Base-by-base conservation (phyloP, 1,140 invertebrate genomes). In the Tetramorium alpestre region DNA sequence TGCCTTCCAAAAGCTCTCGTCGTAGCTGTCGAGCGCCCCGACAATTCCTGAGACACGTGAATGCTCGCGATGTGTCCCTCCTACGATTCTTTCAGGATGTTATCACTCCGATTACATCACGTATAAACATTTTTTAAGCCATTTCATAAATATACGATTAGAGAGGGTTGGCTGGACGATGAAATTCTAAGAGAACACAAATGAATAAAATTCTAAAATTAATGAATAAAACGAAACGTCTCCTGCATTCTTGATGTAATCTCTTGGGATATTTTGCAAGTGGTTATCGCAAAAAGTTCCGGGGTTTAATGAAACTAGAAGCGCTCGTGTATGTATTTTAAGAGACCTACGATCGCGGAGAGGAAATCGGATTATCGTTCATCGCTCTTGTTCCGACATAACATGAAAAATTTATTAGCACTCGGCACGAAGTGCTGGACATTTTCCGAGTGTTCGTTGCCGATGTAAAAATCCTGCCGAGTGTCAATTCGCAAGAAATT, bases 1-100 rank as follows among this genome's bases (percentile, higher is more conserved):
- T 58, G 64, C 67, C 84, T 87, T 86, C 88, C 88, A 78, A 87
- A 82, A 84, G 49, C 54, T 73, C 72, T 87, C 56, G 11, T 60
- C 13, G 67, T 81, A 10, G 6, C n/a, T 25, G 77, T 56, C 28
- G 58, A n/a, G 18, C 25, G 25, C 16, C 44, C n/a, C 64, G 64
- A 56, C 47, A 44, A 44, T 44, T 69, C 22, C 44, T 49, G 54
- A 75, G 33, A 75, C 62, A 58, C 54, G 25, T 22, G 41, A 84
- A 75, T 73, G 41, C 67, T 49, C 80, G 67, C 18, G 64, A 49
- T 22, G n/a, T 58, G 51, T 47, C 18, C 25, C 18, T 7, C 18
- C 18, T 16, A 10, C 54, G 67, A 33, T 13, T 1, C 8, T 22
- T 75, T 49, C 18, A 49, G 41, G 25, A 13, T 3, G 10, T 70